Conservation (phyloP, 1,140 invertebrate genomes). For the Leptoteleia sp. region DNA sequence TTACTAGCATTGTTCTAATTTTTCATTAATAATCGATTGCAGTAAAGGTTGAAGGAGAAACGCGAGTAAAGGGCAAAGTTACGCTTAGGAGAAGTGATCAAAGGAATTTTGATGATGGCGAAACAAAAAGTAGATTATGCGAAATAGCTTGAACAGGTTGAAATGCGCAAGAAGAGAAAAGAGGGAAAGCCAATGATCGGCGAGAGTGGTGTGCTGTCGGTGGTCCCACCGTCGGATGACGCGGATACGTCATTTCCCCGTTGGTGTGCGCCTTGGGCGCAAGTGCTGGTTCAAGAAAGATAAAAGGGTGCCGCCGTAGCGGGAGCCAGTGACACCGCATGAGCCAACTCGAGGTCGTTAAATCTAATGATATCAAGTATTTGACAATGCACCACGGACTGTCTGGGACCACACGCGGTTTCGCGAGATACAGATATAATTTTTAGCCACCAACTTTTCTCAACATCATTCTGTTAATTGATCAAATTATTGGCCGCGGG, state of each 20-base stretch:
- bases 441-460: slow-evolving; percentile 17
- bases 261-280: slow-evolving; percentile 54
- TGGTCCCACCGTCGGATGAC: slow-evolving; percentile 54
- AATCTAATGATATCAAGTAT: slow-evolving; percentile 78
- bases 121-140: slow-evolving; percentile 59
- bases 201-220: slow-evolving; percentile 53
- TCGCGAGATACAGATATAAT: slow-evolving; percentile 30
- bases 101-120: slow-evolving; percentile 40
- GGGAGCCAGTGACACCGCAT: slow-evolving; percentile 74
- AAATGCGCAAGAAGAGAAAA: slow-evolving; percentile 54
- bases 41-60: slow-evolving; percentile 19
- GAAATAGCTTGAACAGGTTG: slow-evolving; percentile 49
- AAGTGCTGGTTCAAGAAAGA: slow-evolving; percentile 75
- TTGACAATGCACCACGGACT: slow-evolving; percentile 71
- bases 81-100: slow-evolving; percentile 6
- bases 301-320: slow-evolving; percentile 75
- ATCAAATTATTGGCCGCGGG: slow-evolving; percentile 27
- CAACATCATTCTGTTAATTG: slow-evolving; percentile 48
- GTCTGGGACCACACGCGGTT: slow-evolving; percentile 69
- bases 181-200: slow-evolving; percentile 52
- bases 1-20: no score
- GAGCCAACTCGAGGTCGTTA: slow-evolving; percentile 72
- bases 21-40: slow-evolving; percentile 16
- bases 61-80: slow-evolving; percentile 16
- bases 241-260: slow-evolving; percentile 46